Percentiles rank a stretch among this genome's conserved stretches.
These are phyloP conservation scores for Phoxinus phoxinus DNA, from an alignment of 2,113 vertebrate species.

Conservation along the genomic window DNA sequence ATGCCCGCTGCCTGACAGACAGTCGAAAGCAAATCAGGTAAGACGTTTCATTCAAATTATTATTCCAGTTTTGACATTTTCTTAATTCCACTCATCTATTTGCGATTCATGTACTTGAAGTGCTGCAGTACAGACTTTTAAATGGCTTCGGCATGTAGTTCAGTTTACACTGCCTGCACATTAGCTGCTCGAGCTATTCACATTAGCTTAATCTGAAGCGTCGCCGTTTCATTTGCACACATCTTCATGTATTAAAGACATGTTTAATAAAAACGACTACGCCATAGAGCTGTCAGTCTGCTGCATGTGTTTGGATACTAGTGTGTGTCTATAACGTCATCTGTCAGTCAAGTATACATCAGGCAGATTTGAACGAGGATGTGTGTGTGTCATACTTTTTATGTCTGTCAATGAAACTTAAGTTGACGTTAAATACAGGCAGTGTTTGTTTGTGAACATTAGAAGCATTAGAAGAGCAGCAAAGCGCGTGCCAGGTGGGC, in stretches of 20 bases:
- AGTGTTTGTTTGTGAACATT: neutral
- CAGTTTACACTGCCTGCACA: neutral
- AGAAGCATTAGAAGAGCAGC: neutral
- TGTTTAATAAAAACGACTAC: neutral
- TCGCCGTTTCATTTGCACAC: neutral
- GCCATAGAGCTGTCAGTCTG: neutral
- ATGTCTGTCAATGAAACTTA: neutral
- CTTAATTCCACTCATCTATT: neutral
- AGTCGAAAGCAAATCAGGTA: conserved; percentile 43
- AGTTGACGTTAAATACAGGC: neutral
- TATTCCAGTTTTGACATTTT: neutral
- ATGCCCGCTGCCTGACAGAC: conserved; percentile 36
- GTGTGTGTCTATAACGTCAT: neutral
- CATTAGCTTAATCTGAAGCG: conserved; percentile 18
- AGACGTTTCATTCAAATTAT: neutral
- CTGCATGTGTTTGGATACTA: neutral
- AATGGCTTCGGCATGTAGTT: neutral
- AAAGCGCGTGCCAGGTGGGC: conserved; percentile 4
- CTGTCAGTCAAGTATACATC: neutral
- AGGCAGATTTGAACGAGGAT: neutral
- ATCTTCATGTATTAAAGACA: neutral
- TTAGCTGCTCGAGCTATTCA: conserved; percentile 38
- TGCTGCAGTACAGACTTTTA: neutral
- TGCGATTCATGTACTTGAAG: neutral
- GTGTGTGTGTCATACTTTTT: neutral